Percentiles rank a stretch among this genome's conserved stretches.
Evolutionary conservation across 2,888 invertebrate genomes (phyloP).

Genomic region (Cantharis nigra): DNA sequence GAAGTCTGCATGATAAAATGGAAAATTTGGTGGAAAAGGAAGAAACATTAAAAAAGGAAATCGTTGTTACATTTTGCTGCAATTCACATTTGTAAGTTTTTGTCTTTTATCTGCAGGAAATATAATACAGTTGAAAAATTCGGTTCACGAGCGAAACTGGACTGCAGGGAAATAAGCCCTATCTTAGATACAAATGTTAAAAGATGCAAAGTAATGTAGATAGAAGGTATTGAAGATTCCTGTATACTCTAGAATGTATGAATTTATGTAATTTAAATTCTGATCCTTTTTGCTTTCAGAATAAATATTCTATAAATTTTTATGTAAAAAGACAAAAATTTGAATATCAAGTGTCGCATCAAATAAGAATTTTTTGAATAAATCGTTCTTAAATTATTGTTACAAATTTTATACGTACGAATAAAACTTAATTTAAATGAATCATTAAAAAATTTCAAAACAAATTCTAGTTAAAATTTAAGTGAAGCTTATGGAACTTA

Average conservation of each 20-base stretch:
- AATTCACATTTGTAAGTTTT: conserved; percentile 35
- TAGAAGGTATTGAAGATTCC: conserved; percentile 49
- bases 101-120: conserved; percentile 46
- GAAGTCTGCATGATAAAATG: background rate
- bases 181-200: conserved; percentile 50
- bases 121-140: conserved; percentile 47
- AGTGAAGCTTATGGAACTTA: conserved; percentile 13
- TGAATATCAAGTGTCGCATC: background rate
- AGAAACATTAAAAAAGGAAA: conserved; percentile 29
- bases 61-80: conserved; percentile 32
- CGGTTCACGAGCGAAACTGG: conserved; percentile 49
- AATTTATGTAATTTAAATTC: conserved; percentile 47
- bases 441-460: conserved; percentile 2
- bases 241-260: conserved; percentile 55
- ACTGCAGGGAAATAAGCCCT: conserved; percentile 53
- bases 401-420: background rate
- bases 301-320: conserved; percentile 3
- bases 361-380: background rate
- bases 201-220: conserved; percentile 54
- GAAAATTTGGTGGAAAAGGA: conserved; percentile 27
- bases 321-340: background rate
- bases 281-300: conserved; percentile 20
- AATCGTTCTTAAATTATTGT: background rate
- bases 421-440: background rate
- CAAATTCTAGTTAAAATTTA: background rate